Evolutionary conservation across 2,797 vertebrate species (phyloP).

Genomic region (Poeciliopsis infans): DNA sequence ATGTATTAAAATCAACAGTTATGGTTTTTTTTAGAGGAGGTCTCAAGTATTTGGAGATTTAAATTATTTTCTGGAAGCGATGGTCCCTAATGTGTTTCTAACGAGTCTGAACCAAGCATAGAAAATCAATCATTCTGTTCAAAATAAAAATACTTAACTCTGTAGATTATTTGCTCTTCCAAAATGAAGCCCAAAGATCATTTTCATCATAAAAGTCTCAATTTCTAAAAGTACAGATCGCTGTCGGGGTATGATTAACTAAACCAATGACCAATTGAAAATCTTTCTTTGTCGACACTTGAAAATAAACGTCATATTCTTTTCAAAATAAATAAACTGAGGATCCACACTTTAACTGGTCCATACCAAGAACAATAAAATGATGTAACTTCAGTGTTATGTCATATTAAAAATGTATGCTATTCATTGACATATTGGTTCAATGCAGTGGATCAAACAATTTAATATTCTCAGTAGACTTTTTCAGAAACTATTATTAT

Average conservation of each 20-base stretch:
- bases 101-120: background rate
- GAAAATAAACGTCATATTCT: background rate
- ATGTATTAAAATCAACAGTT: no score
- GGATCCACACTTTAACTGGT: background rate
- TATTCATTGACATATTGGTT: background rate
- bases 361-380: background rate
- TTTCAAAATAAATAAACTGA: background rate
- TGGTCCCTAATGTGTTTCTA: no score
- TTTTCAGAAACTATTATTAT: background rate
- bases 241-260: background rate
- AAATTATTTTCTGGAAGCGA: no score
- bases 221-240: background rate
- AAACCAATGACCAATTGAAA: no score
- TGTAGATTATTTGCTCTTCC: background rate
- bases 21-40: no score
- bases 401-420: no score
- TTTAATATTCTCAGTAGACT: background rate
- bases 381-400: background rate
- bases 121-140: background rate
- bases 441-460: background rate
- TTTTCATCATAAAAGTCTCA: background rate
- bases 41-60: no score
- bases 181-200: background rate
- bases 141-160: background rate
- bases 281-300: background rate